Evolutionary conservation across 2,113 vertebrate genomes (phyloP), one percentile per base, ranked within the genome.

Genomic region (Toxotes chatareus): DNA sequence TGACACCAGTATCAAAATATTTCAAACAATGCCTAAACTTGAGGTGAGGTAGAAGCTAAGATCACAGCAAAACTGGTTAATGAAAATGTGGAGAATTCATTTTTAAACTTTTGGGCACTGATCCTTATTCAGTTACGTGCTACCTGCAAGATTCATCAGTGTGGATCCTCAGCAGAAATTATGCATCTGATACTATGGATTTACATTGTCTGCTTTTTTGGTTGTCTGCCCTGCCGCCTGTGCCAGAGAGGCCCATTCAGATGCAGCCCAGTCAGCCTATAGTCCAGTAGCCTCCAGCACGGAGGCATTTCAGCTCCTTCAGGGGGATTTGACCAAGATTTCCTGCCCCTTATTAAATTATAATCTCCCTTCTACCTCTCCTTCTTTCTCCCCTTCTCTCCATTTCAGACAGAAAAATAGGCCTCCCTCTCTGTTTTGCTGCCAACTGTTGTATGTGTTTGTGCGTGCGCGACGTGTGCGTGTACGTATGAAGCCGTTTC

Each of bases 291-390:
- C 91, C 86, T 85, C 73, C 71, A 91, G 93, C 88, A 88, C 79
- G 65, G 84, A 89, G 90, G 89, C 88, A 86, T 94, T 94, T 94
- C 79, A 91, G 85, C 91, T 91, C 86, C 80, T 94, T 93, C 79
- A 84, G 89, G 75, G 88, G 90, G 92, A 94, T 94, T 94, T 93
- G 79, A 94, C 91, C 86, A 86, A 94, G 94, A 94, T 96, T 95
- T 95, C 94, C 94, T 93, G 92, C 83, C 79, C 86, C 93, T 94
- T 95, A 96, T 95, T 93, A 94, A 94, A 95, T 92, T 90, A 91
- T 95, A 95, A 96, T 95, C 94, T 94, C 87, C 74, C 84, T 81
- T 93, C 83, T 86, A 83, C 86, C 76, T 90, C 82, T 76, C 68
- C 60, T 89, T 88, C 69, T 81, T 76, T 63, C 65, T 79, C 60